Percentiles rank a stretch among this genome's conserved stretches.
Conservation (phyloP, 2,888 invertebrate species). For the Resseliella maxima region DNA sequence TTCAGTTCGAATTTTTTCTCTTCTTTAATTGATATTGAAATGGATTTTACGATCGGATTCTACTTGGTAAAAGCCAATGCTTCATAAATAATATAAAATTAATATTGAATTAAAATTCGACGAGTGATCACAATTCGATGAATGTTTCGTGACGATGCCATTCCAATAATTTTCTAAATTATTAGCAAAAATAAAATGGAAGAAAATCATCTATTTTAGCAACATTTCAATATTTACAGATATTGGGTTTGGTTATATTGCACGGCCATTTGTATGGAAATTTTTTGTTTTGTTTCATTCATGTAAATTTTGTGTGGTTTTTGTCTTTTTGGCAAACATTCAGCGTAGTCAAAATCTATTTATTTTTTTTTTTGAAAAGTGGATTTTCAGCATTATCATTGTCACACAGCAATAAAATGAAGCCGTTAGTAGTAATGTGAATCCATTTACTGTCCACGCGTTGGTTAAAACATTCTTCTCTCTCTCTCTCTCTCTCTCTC, state of each 20-base stretch:
- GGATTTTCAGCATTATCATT: too few relatives aligned
- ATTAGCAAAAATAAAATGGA: neutral
- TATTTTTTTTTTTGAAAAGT: too few relatives aligned
- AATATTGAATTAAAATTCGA: neutral
- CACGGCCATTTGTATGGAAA: slow-evolving; percentile 10
- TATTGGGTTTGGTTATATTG: neutral
- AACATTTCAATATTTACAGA: slow-evolving; percentile 6
- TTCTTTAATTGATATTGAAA: neutral
- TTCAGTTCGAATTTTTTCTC: too few relatives aligned
- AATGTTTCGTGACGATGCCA: neutral
- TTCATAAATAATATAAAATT: neutral
- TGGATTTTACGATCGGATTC: neutral
- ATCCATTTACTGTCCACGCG: too few relatives aligned
- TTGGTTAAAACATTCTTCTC: too few relatives aligned
- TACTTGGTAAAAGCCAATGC: neutral
- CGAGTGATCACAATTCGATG: neutral
- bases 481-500: too few relatives aligned
- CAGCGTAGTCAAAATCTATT: too few relatives aligned
- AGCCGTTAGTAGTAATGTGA: too few relatives aligned
- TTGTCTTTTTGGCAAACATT: neutral
- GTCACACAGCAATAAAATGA: too few relatives aligned
- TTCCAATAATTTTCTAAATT: slow-evolving; percentile 8
- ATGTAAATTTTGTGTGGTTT: neutral
- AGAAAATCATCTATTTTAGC: too few relatives aligned
- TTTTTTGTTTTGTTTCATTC: neutral